phyloP scores from a whole-genome alignment of 2,113 vertebrate genomes.

The Psettodes erumei region DNA sequence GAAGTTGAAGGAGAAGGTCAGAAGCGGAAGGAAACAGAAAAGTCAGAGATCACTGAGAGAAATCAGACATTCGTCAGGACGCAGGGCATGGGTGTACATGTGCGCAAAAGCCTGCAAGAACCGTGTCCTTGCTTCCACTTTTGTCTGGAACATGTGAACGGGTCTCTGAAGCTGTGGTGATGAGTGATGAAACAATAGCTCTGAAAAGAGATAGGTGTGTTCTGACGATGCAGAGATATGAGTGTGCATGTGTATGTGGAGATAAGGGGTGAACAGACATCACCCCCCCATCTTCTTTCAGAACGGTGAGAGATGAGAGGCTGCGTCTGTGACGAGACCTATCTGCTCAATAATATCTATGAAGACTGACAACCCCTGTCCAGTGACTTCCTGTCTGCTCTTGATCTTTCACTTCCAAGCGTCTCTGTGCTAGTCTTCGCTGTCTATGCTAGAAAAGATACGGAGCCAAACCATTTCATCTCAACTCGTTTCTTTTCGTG shows the following conservation, averaged over 20 bases:
- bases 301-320: slow-evolving; percentile 54
- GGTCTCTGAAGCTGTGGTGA: slow-evolving; percentile 49
- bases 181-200: slow-evolving; percentile 54
- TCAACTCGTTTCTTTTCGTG: slow-evolving; percentile 20
- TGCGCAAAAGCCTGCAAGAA: not conserved
- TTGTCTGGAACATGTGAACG: slow-evolving; percentile 12
- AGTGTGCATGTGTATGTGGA: slow-evolving; percentile 27
- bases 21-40: not conserved
- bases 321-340: slow-evolving; percentile 29
- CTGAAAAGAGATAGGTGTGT: slow-evolving; percentile 25
- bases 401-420: slow-evolving; percentile 51
- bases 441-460: slow-evolving; percentile 25
- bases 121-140: not conserved
- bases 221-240: slow-evolving; percentile 60
- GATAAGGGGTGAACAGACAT: slow-evolving; percentile 63
- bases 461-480: slow-evolving; percentile 10
- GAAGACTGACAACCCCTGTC: slow-evolving; percentile 58
- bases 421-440: not conserved
- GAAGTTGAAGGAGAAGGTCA: slow-evolving; percentile 22
- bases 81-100: not conserved
- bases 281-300: slow-evolving; percentile 60
- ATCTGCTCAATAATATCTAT: slow-evolving; percentile 46
- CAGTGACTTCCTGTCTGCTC: slow-evolving; percentile 11
- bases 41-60: not conserved
- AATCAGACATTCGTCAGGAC: not conserved